Percentiles rank a stretch among this genome's conserved stretches.
These are phyloP conservation scores for Beroe forskalii DNA, from an alignment of 37 sponge, comb jelly and placozoan species.

Conservation along the genomic window DNA sequence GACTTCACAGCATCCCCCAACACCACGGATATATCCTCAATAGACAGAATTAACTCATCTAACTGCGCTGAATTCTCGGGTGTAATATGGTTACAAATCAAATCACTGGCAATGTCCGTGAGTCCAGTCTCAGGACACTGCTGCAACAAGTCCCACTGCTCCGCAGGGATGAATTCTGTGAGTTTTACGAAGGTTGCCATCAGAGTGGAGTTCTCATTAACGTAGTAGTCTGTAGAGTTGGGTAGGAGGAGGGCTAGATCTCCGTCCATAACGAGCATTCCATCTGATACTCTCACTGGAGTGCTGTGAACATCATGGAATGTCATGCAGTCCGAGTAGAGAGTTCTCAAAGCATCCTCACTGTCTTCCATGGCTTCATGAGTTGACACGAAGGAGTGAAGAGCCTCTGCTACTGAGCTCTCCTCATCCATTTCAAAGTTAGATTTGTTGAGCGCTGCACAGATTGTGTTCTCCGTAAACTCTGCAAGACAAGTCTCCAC, in stretches of 20 bases:
- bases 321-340: constrained; percentile 28
- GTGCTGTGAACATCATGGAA: constrained; percentile 14
- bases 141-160: constrained; percentile 18
- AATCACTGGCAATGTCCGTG: background rate
- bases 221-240: constrained; percentile 27
- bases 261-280: constrained; percentile 5
- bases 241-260: constrained; percentile 52
- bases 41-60: constrained; percentile 7
- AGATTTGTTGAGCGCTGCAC: constrained; percentile 41
- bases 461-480: constrained; percentile 53
- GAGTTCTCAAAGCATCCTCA: background rate
- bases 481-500: constrained; percentile 3
- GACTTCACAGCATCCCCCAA: background rate
- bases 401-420: background rate
- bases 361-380: constrained; percentile 53
- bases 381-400: constrained; percentile 30
- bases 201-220: constrained; percentile 17
- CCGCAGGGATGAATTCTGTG: constrained; percentile 38
- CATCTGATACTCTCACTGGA: constrained; percentile 39
- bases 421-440: background rate
- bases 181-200: constrained; percentile 5
- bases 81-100: constrained; percentile 2
- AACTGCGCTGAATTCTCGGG: constrained; percentile 28
- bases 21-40: background rate
- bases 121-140: background rate